Evolutionary conservation across 2,113 vertebrate species (phyloP), one percentile per base, ranked within the genome.

Genomic region (Tetrao urogallus): DNA sequence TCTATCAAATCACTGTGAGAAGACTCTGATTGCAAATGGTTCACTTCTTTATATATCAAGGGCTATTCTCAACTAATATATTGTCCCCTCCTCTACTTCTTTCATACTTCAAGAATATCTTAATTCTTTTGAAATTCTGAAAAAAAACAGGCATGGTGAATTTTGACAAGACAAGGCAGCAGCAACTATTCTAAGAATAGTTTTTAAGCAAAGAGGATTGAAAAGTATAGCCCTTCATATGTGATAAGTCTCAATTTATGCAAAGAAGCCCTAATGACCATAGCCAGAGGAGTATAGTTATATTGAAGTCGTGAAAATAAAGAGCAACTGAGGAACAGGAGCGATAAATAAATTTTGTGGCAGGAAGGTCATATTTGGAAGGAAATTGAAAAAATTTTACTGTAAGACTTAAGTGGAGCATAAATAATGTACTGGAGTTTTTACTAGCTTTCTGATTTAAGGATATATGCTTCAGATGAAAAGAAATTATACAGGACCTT

Each of bases 171-270:
- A 57, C 66, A 61, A 80, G 47, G 52, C 18, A 92, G 54, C 70
- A 64, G 45, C 13, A 86, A 67, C 60, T 91, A 74, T 89, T 93
- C 89, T 91, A 67, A 74, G 60, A 80, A 36, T 2, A 82, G 40
- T 89, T 89, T 77, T 42, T 64, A 81, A 45, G 85, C 34, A 93
- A 89, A 91, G 76, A 90, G 52, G 82, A 88, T 94, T 95, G 94
- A 54, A 93, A 91, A 93, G 48, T 70, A 48, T 13, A 63, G n/a
- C 38, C 40, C 36, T 92, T 90, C 69, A 40, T 81, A 67, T 8
- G 24, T 18, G n/a, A 17, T 75, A 89, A 85, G 0, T 67, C 40
- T 81, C 52, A 78, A 45, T 94, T 88, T 91, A 86, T 93, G 72
- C 75, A 93, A 91, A 89, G 32, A 15, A 63, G 47, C 52, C 60